Percentiles rank a stretch among this genome's conserved stretches.
These are phyloP conservation scores for Arothron firmamentum DNA, from an alignment of 2,113 vertebrate genomes.

Conservation along the genomic window DNA sequence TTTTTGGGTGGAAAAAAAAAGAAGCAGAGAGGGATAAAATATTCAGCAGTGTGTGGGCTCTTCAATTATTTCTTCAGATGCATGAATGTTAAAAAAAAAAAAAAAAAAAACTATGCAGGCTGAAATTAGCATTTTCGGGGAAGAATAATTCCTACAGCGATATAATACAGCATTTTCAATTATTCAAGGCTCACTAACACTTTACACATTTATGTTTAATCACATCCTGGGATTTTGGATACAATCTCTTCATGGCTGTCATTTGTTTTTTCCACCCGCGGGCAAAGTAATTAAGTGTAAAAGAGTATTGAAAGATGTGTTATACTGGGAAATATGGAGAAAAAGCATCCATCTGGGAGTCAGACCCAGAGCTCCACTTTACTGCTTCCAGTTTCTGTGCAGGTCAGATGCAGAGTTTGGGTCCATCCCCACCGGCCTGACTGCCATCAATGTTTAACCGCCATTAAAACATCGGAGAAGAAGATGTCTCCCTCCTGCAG, in stretches of 20 bases:
- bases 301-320: slow-evolving; percentile 14
- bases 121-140: slow-evolving; percentile 61
- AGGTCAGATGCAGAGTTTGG: background rate
- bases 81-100: slow-evolving; percentile 50
- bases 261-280: slow-evolving; percentile 33
- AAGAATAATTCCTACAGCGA: slow-evolving; percentile 45
- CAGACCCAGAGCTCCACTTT: slow-evolving; percentile 4
- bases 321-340: slow-evolving; percentile 25
- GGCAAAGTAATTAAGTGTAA: slow-evolving; percentile 36
- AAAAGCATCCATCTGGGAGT: slow-evolving; percentile 9
- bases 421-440: slow-evolving; percentile 3
- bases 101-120: slow-evolving; percentile 33
- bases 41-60: slow-evolving; percentile 61
- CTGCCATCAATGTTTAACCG: slow-evolving; percentile 40
- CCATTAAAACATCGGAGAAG: slow-evolving; percentile 15
- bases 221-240: slow-evolving; percentile 51
- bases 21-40: slow-evolving; percentile 52
- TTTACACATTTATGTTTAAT: slow-evolving; percentile 61
- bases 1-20: slow-evolving; percentile 34
- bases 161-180: slow-evolving; percentile 60
- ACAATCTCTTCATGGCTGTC: slow-evolving; percentile 33
- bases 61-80: slow-evolving; percentile 68
- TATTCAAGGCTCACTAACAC: slow-evolving; percentile 53
- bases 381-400: background rate
- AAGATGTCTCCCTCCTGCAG: slow-evolving; percentile 42